Base-by-base conservation (phyloP, 2,888 invertebrate species). In the Phorcus lineatus region DNA sequence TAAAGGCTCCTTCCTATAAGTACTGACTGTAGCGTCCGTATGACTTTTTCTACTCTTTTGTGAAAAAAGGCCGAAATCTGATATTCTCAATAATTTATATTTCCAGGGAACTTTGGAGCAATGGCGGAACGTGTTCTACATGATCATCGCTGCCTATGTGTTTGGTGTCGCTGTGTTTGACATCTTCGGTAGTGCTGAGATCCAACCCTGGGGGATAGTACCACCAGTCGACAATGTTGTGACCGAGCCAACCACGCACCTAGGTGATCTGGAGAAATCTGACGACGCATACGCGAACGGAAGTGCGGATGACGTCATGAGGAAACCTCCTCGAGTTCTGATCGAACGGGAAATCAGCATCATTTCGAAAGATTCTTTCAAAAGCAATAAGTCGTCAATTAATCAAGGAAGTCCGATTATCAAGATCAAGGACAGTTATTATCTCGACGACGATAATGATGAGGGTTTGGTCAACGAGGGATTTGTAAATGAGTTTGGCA, bases 51-150 rank as follows among this genome's bases (percentile, higher is more conserved):
- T n/a, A n/a, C n/a, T n/a, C n/a, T n/a, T n/a, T n/a, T n/a, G n/a
- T n/a, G n/a, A n/a, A n/a, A n/a, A n/a, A n/a, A n/a, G n/a, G n/a
- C n/a, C n/a, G n/a, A n/a, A n/a, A n/a, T n/a, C 11, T 24, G 28
- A 70, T n/a, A 19, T 31, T 70, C n/a, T 19, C 13, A 40, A n/a
- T n/a, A n/a, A n/a, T n/a, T n/a, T n/a, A n/a, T n/a, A n/a, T n/a
- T n/a, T 36, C 13, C 74, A 74, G 74, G 74, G 74, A 1, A 74
- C 74, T 2, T 17, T 74, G 40, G 74, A 74, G 16, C 16, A 74
- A 47, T 74, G 74, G 74, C 74, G 74, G 19, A 52, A 19, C 0
- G 74, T 74, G 52, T 74, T 74, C 53, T 74, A 52, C 74, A 74
- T 74, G 47, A 52, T 74, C 9, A 24, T 24, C 28, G 74, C 47